Evolutionary conservation across 2,113 vertebrate genomes (phyloP), one percentile per base, ranked within the genome.

Genomic region (Oryzias curvinotus): DNA sequence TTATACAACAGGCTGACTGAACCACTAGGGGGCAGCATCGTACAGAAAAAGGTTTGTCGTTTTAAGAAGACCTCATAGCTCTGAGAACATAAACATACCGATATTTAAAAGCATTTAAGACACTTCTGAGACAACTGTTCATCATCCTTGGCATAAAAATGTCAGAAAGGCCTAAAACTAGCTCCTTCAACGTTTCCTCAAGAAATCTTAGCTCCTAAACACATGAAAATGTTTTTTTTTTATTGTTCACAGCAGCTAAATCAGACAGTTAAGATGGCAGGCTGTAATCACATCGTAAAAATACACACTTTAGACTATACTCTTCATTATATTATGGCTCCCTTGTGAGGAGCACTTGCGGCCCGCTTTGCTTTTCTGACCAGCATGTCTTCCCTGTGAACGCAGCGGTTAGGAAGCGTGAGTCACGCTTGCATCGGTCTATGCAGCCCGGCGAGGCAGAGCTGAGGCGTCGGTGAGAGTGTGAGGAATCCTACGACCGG

Each of bases 401-500:
- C 30, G 30, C 41, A 45, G 67, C 16, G 64, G 60, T 56, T 44
- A 19, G n/a, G 46, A 48, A 48, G 46, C 44, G 14, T n/a, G n/a
- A n/a, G n/a, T 14, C 60, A 21, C 36, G 19, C n/a, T 7, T 57
- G 5, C 2, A 7, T 18, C 3, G 1, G 46, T 62, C 19, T 23
- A 25, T 28, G 36, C 52, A 45, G 52, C 46, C 63, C 75, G 68
- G 59, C 50, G 72, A 28, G 73, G 69, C 60, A 21, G 57, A 53
- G 49, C 43, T 44, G 63, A 47, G 46, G 23, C 19, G 49, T 25
- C 49, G 18, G 0, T 41, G 84, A 74, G 82, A 87, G 86, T 86
- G 75, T 54, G 21, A 86, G 49, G 77, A 84, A 85, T 87, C 55
- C 68, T 72, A 47, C 68, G 63, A 56, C 12, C 57, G 56, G 70